phyloP scores from a whole-genome alignment of 2,113 vertebrate genomes.

The Plecotus auritus region DNA sequence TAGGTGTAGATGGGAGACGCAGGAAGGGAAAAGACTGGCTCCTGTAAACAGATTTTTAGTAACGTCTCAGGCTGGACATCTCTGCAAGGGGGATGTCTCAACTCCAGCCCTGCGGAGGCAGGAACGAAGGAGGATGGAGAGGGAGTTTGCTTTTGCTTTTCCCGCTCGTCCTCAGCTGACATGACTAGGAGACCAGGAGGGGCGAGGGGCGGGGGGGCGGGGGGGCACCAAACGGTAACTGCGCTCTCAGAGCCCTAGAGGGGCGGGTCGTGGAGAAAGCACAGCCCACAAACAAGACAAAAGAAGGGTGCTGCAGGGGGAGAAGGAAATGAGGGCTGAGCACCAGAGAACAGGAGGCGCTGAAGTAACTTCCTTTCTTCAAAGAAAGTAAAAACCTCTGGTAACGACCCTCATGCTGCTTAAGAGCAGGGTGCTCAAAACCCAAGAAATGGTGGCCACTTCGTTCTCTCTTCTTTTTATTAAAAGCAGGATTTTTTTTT shows the following conservation, averaged over 20 bases:
- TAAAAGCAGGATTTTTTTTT: neutral
- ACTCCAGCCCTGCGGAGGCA: neutral
- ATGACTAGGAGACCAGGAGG: no score
- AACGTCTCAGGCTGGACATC: neutral
- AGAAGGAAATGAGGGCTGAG: neutral
- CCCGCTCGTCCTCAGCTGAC: neutral
- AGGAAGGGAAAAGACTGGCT: neutral
- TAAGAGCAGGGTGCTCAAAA: neutral
- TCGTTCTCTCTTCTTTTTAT: neutral
- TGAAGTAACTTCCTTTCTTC: neutral
- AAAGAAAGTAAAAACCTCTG: neutral
- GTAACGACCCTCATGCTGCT: neutral
- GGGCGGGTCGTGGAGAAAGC: neutral
- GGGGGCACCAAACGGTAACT: no score
- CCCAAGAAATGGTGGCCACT: neutral
- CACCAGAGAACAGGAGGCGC: neutral
- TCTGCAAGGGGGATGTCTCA: neutral
- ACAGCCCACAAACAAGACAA: neutral
- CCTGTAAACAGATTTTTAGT: neutral
- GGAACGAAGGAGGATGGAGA: neutral
- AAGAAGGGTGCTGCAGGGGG: neutral
- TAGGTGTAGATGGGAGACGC: accelerated
- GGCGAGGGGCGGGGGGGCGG: no score
- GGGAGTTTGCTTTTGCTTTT: neutral
- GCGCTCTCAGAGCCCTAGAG: neutral